Conservation (phyloP, 2,888 invertebrate genomes). For the Drosophila melanocephala region DNA sequence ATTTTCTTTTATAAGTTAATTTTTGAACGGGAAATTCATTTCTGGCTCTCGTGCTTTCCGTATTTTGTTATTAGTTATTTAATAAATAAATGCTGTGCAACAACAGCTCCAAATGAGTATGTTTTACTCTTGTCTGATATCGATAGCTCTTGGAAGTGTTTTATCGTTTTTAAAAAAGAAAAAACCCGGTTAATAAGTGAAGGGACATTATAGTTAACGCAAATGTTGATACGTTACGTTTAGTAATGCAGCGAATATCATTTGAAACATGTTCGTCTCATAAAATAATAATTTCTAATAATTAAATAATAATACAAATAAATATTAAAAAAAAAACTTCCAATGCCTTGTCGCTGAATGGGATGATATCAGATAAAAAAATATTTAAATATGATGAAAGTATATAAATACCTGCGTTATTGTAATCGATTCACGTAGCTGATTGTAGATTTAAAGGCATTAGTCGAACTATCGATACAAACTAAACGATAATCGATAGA, state of each 20-base stretch:
- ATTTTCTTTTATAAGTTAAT: background rate
- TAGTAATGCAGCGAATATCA: background rate
- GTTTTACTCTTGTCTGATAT: background rate
- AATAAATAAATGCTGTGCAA: background rate
- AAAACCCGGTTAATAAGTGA: background rate
- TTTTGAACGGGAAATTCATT: background rate
- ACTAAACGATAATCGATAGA: slow-evolving; percentile 26
- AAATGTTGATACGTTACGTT: background rate
- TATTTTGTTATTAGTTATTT: background rate
- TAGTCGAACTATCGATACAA: slow-evolving; percentile 11
- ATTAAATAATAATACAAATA: background rate
- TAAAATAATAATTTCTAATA: background rate
- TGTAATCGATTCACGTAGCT: background rate
- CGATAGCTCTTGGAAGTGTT: background rate
- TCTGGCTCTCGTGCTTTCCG: background rate
- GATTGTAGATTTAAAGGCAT: background rate
- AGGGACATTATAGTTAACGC: background rate
- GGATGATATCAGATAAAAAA: background rate
- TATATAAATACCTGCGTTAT: background rate
- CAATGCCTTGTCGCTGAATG: background rate
- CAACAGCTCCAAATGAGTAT: background rate
- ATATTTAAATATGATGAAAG: background rate
- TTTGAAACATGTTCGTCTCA: background rate
- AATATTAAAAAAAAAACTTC: background rate
- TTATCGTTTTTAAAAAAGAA: background rate